These are phyloP conservation scores for Dromiciops gliroides DNA, from an alignment of 2,113 vertebrate genomes.

Conservation along the genomic window DNA sequence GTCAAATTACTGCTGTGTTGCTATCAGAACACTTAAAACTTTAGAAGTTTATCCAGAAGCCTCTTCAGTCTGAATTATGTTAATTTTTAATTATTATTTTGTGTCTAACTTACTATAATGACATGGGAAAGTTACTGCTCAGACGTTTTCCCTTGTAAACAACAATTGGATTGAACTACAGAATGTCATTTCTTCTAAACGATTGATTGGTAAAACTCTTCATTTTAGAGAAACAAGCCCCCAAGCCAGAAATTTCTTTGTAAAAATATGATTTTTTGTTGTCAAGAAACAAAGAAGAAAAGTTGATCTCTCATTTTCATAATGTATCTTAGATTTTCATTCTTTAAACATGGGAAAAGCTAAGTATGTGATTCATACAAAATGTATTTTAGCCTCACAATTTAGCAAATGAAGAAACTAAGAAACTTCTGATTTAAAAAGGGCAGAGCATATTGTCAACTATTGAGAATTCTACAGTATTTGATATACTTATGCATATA, in stretches of 20 bases:
- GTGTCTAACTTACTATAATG: constrained; percentile 63
- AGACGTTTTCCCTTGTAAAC: constrained; percentile 45
- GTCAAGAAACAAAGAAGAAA: constrained; percentile 69
- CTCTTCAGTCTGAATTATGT: constrained; percentile 47
- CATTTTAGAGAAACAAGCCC: constrained; percentile 56
- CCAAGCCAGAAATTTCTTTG: constrained; percentile 66
- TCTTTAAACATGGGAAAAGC: constrained; percentile 54
- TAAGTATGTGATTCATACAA: constrained; percentile 30
- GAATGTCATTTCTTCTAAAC: constrained; percentile 52
- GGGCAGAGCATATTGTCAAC: background rate
- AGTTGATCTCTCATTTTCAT: constrained; percentile 61
- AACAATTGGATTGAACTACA: constrained; percentile 34
- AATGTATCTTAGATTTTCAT: constrained; percentile 51
- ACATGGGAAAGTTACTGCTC: constrained; percentile 63
- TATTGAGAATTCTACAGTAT: constrained; percentile 19
- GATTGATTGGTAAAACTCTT: constrained; percentile 51
- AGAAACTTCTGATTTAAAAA: constrained; percentile 24
- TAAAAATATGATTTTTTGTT: constrained; percentile 70
- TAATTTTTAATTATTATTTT: constrained; percentile 4
- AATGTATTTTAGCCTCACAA: constrained; percentile 27
- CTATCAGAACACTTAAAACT: background rate
- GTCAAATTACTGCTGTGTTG: background rate
- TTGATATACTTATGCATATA: constrained; percentile 29
- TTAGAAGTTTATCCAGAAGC: constrained; percentile 5
- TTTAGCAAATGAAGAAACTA: constrained; percentile 33